Evolutionary conservation across 2,113 vertebrate genomes (phyloP).

Genomic region (Raja brachyura): DNA sequence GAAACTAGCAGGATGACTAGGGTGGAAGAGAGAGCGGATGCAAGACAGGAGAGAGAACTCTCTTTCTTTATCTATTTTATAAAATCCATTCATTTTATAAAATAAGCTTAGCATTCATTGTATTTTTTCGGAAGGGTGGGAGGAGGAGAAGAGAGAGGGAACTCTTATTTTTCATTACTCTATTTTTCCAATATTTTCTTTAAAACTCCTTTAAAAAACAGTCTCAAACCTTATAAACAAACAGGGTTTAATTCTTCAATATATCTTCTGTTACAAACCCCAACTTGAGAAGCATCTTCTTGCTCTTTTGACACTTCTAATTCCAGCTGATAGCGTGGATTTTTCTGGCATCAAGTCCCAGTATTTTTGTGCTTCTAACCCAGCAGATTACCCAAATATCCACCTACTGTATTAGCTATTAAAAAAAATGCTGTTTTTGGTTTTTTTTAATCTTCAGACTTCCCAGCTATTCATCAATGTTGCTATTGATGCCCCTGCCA

Average conservation of each 20-base stretch:
- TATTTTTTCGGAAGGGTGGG: too few species aligned
- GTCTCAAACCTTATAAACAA: neutral
- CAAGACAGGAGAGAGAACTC: too few species aligned
- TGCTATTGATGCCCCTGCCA: conserved; percentile 86
- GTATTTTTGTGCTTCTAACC: neutral
- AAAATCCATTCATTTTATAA: neutral
- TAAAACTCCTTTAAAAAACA: neutral
- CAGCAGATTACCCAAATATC: neutral
- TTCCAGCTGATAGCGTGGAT: neutral
- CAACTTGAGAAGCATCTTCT: neutral
- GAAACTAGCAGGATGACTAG: too few species aligned
- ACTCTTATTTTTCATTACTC: neutral
- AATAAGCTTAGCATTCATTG: neutral
- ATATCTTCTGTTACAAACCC: neutral
- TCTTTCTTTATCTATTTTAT: too few species aligned
- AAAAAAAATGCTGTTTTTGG: neutral
- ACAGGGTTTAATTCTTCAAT: neutral
- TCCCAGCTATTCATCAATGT: conserved; percentile 98
- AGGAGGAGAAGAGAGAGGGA: too few species aligned
- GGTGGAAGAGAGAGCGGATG: too few species aligned
- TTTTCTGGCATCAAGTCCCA: neutral
- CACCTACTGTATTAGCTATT: neutral
- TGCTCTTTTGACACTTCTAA: neutral
- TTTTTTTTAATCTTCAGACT: conserved; percentile 60
- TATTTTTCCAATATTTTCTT: neutral